Percentiles rank a stretch among this genome's conserved stretches.
phyloP scores from a whole-genome alignment of 1,140 invertebrate genomes.

The Anthonomus grandis region DNA sequence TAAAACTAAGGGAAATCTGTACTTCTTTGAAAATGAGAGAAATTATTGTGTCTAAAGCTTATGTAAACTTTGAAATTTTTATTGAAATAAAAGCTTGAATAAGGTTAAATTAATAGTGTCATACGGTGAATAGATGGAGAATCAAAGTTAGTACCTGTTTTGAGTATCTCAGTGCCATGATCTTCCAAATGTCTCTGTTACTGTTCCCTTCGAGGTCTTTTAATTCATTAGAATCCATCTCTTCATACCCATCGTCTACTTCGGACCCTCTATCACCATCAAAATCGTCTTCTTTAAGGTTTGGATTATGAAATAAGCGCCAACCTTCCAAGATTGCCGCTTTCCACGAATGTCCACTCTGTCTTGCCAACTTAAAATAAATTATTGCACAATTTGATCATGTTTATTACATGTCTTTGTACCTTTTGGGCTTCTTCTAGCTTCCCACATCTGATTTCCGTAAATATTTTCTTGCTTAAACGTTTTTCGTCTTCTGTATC shows the following conservation, averaged over 20 bases:
- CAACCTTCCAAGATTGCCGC: conserved; percentile 88
- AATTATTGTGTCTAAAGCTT: no score
- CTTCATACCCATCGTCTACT: conserved; percentile 30
- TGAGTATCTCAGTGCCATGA: conserved; percentile 73
- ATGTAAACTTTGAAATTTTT: no score
- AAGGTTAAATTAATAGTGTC: background rate
- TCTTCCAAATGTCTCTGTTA: conserved; percentile 89
- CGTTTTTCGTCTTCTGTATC: conserved; percentile 85
- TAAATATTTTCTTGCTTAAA: conserved; percentile 65
- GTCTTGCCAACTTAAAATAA: conserved; percentile 67
- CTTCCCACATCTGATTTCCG: conserved; percentile 79
- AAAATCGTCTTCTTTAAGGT: conserved; percentile 51
- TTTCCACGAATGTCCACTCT: conserved; percentile 84
- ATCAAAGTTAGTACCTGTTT: conserved; percentile 41
- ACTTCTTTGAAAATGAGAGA: no score
- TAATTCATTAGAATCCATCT: conserved; percentile 30
- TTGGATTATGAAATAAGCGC: conserved; percentile 79
- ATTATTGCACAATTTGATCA: background rate
- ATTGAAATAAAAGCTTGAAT: background rate
- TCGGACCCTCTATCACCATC: conserved; percentile 24
- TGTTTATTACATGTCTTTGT: no score
- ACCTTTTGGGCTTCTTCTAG: conserved; percentile 74
- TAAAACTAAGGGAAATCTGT: no score
- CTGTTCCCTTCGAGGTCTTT: conserved; percentile 76
- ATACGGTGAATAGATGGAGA: background rate